These are phyloP conservation scores for Odontothrips loti DNA, from an alignment of 2,888 invertebrate species.

Conservation along the genomic window DNA sequence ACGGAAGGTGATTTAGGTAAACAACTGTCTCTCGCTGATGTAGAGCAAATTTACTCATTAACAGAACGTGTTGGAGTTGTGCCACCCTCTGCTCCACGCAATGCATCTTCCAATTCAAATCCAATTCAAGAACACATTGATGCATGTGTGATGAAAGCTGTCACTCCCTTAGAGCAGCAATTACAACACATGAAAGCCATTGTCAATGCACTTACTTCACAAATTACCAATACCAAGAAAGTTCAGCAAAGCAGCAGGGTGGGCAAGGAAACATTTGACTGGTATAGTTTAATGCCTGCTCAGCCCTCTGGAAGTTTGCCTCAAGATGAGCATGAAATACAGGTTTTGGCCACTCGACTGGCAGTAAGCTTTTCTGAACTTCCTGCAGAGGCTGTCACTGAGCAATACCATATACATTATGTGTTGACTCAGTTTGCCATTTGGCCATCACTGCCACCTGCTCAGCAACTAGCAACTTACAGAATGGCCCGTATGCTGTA, in stretches of 20 bases:
- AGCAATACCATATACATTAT: constrained; percentile 12
- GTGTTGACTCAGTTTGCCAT: constrained; percentile 6
- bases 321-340: constrained; percentile 13
- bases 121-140: constrained; percentile 13
- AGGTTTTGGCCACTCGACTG: not conserved
- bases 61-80: constrained; percentile 3
- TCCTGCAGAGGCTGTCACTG: not conserved
- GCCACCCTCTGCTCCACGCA: not conserved
- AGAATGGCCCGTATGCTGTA: constrained; percentile 13
- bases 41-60: not conserved
- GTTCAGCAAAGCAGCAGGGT: not conserved
- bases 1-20: not conserved
- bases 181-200: constrained; percentile 6
- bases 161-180: not conserved
- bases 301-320: constrained; percentile 1
- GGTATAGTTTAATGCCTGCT: constrained; percentile 1
- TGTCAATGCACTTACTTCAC: not conserved
- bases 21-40: not conserved
- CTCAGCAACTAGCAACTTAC: not conserved
- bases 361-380: constrained; percentile 12
- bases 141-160: constrained; percentile 18
- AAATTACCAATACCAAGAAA: not conserved
- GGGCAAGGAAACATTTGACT: constrained; percentile 2
- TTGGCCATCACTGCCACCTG: constrained; percentile 3
- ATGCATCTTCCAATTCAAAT: not conserved